These are phyloP conservation scores for Eidolon helvum DNA, from an alignment of 2,113 vertebrate genomes.

Conservation along the genomic window DNA sequence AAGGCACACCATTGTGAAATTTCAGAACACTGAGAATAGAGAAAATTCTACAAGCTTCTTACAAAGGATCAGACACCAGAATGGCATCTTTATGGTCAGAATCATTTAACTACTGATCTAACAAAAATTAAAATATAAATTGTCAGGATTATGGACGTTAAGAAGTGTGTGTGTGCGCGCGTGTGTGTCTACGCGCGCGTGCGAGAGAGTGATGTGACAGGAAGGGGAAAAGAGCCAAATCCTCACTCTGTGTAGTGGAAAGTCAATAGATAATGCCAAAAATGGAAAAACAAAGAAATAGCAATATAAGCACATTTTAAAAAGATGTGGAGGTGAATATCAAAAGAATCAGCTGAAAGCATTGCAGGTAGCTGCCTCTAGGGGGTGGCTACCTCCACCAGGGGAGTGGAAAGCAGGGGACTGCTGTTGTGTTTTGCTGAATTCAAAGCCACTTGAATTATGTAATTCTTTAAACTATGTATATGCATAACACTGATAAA, in stretches of 20 bases:
- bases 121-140: background rate
- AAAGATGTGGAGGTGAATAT: background rate
- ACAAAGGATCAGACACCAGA: background rate
- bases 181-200: background rate
- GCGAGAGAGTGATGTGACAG: background rate
- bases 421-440: background rate
- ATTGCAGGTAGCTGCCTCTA: background rate
- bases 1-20: background rate
- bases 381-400: background rate
- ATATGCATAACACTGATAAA: background rate
- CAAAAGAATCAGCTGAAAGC: constrained; percentile 21
- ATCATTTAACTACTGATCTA: background rate
- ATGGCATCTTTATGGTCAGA: background rate
- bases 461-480: background rate
- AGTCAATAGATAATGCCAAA: background rate
- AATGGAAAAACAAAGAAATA: background rate
- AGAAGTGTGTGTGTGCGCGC: background rate
- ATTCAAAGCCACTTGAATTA: background rate
- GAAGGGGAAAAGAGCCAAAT: background rate
- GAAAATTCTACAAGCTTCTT: background rate
- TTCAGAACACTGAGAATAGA: background rate
- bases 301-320: constrained; percentile 35
- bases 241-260: background rate
- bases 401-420: background rate
- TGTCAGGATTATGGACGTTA: background rate